These are phyloP conservation scores for Drosophila subsilvestris DNA, from an alignment of 2,888 invertebrate species.

Conservation along the genomic window DNA sequence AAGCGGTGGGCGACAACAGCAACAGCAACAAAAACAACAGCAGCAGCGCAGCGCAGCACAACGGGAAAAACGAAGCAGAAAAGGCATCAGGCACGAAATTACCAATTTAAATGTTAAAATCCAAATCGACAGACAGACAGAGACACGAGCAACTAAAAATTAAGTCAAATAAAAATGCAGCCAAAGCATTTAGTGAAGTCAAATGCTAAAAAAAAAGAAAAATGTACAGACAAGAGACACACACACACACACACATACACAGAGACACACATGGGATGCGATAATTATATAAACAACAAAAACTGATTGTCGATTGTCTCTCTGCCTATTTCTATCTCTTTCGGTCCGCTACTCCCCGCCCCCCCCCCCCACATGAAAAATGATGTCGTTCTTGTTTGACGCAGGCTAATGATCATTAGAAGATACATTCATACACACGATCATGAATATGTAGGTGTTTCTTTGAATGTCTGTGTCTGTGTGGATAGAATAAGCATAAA, in stretches of 20 bases:
- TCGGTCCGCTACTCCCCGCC: constrained; percentile 12
- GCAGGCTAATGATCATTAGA: constrained; percentile 60
- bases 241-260: constrained; percentile 25
- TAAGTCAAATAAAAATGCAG: constrained; percentile 71
- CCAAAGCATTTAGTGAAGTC: constrained; percentile 44
- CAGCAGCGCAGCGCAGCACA: constrained; percentile 9
- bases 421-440: constrained; percentile 50
- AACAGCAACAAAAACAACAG: constrained; percentile 43
- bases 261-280: constrained; percentile 35
- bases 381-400: constrained; percentile 54
- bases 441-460: constrained; percentile 26
- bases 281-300: constrained; percentile 58
- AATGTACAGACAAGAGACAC: constrained; percentile 21
- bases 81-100: constrained; percentile 47
- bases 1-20: constrained; percentile 73
- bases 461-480: not conserved
- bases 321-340: constrained; percentile 2
- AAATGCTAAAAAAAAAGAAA: constrained; percentile 34
- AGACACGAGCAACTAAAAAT: constrained; percentile 62
- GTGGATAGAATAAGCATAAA: constrained; percentile 35
- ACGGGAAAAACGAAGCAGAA: constrained; percentile 45
- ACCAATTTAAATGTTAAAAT: constrained; percentile 77
- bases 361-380: constrained; percentile 45
- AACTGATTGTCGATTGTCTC: constrained; percentile 41
- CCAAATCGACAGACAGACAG: constrained; percentile 49